Evolutionary conservation across 2,113 vertebrate genomes (phyloP).

Genomic region (Camelus bactrianus): DNA sequence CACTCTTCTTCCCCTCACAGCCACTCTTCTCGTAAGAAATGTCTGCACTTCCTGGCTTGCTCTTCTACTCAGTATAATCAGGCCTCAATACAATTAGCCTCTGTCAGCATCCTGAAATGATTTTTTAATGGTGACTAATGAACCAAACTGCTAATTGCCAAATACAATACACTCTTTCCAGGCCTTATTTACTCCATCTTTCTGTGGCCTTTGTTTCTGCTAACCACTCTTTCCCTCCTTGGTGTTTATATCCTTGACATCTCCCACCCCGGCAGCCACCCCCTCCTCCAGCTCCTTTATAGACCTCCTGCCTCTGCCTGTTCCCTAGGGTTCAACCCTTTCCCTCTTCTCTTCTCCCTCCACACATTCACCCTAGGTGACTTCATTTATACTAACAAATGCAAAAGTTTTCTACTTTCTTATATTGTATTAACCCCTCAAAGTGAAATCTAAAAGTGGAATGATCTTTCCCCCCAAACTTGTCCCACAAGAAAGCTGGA

Average conservation of each 20-base stretch:
- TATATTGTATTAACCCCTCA: neutral
- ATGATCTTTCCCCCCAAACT: neutral
- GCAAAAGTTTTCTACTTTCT: neutral
- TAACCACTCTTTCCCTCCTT: neutral
- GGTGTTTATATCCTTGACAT: neutral
- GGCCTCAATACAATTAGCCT: neutral
- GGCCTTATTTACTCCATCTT: neutral
- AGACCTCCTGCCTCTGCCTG: neutral
- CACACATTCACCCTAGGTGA: neutral
- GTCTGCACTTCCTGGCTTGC: neutral
- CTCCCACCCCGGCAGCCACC: neutral
- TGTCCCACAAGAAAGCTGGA: neutral
- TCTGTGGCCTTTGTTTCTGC: neutral
- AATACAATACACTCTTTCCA: neutral
- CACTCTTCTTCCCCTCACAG: neutral
- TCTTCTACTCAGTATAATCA: neutral
- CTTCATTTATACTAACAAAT: neutral
- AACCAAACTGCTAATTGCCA: neutral
- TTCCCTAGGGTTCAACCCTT: neutral
- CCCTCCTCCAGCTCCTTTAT: neutral
- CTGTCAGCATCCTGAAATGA: slow-evolving; percentile 18
- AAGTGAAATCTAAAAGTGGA: neutral
- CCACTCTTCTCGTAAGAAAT: slow-evolving; percentile 29
- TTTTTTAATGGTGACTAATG: neutral
- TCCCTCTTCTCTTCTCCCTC: neutral